Evolutionary conservation across 2,797 vertebrate genomes (phyloP), one percentile per base, ranked within the genome.

Genomic region (Danionella dracula): DNA sequence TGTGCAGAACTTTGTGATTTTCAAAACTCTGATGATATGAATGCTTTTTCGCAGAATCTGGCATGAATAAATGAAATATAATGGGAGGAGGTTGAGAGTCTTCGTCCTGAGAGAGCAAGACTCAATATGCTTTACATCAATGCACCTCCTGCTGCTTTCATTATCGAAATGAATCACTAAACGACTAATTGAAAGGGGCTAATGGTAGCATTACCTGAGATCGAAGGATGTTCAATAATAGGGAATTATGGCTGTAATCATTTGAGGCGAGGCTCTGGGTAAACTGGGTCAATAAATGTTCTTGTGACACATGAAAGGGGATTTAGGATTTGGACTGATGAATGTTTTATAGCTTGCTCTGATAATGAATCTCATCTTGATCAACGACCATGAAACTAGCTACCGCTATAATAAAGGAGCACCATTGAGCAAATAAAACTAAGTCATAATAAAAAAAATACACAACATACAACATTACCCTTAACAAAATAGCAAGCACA

Each of bases 191-290:
- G 74, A 70, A 53, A 57, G 56, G 44, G 32, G 60, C 62, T 72
- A 70, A 72, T 72, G 61, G 40, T 23, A 45, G 59, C 63, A 68
- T 76, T 76, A 79, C 64, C 57, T 42, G 45, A 62, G 58, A 70
- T 45, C 59, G 41, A 72, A 50, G 50, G 11, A 44, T 66, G 32
- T 51, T 71, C 59, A 34, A 62, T 72, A 44, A 15, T 21, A 35
- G 34, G 40, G 34, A 63, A 61, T 60, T 49, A 57, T 57, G 45
- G 51, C 29, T 31, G 46, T 63, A 42, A 62, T 67, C 45, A 55
- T 53, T 41, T 50, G 44, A 63, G 44, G 50, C 57, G 23, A 21
- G n/a, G 51, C 31, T 54, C 34, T 38, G 49, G 17, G 32, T 34
- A 35, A 41, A 32, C 38, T 32, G 12, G 49, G 27, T 45, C 62